A percentile compares a stretch with the other conserved stretches of the same genome.
phyloP scores from a whole-genome alignment of 64 coral and sea anemone species.

The Pocillopora verrucosa region DNA sequence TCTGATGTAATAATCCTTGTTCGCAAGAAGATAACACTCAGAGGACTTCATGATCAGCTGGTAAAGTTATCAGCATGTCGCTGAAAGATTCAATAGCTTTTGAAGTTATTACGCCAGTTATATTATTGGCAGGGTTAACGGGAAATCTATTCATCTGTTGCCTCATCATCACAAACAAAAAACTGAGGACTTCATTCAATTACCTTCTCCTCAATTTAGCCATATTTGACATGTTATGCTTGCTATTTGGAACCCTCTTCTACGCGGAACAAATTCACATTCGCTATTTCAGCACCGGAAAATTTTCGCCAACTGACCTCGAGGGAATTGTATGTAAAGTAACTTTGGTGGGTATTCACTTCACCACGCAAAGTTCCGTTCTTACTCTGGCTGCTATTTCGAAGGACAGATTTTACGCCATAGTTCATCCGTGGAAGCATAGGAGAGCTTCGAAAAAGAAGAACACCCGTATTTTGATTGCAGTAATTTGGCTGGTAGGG shows the following conservation, averaged over 20 bases:
- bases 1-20: no score
- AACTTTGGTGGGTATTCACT: neutral
- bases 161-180: constrained; percentile 18
- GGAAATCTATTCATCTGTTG: constrained; percentile 10
- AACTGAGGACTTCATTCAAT: constrained; percentile 26
- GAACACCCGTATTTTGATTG: neutral
- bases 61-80: neutral
- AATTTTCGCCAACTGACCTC: neutral
- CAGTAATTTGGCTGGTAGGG: neutral
- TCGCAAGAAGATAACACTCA: no score
- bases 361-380: neutral
- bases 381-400: constrained; percentile 34
- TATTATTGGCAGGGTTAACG: neutral
- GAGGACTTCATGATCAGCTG: no score
- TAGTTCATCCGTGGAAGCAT: constrained; percentile 34
- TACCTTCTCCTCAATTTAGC: constrained; percentile 42
- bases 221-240: constrained; percentile 20
- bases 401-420: constrained; percentile 18
- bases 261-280: constrained; percentile 3
- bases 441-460: neutral
- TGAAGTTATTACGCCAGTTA: constrained; percentile 22
- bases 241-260: neutral
- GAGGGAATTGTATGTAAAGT: constrained; percentile 23
- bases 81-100: neutral
- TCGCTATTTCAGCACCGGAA: constrained; percentile 7